Conservation (phyloP, 2,888 invertebrate species). For the Drosophila flavopinicola region DNA sequence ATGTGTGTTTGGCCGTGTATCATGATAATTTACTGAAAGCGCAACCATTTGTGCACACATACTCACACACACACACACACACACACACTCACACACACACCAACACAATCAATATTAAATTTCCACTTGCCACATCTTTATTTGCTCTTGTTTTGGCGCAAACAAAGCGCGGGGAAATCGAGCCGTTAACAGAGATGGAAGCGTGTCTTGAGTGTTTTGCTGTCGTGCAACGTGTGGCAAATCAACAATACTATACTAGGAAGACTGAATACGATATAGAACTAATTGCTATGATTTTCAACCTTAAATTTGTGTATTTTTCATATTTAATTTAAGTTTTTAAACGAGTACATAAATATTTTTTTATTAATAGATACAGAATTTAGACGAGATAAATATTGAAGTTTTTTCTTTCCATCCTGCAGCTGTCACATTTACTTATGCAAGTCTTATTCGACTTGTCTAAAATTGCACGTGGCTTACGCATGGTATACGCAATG, state of each 20-base stretch:
- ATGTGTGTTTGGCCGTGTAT: constrained; percentile 42
- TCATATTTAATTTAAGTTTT: too few relatives aligned
- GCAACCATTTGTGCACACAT: constrained; percentile 66
- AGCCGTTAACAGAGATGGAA: constrained; percentile 2
- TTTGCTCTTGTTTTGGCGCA: constrained; percentile 59
- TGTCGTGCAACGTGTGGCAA: neutral
- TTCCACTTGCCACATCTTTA: constrained; percentile 77
- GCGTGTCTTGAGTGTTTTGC: neutral
- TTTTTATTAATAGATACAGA: too few relatives aligned
- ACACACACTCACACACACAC: constrained; percentile 21
- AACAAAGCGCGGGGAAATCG: constrained; percentile 19
- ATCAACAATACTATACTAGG: neutral
- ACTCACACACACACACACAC: constrained; percentile 8
- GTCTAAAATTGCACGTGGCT: too few relatives aligned
- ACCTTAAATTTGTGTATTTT: too few relatives aligned
- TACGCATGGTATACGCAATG: too few relatives aligned
- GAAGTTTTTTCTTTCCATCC: too few relatives aligned
- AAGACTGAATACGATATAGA: too few relatives aligned
- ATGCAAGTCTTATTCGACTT: too few relatives aligned
- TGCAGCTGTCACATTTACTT: too few relatives aligned
- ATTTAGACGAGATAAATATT: too few relatives aligned
- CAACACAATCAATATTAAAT: constrained; percentile 76
- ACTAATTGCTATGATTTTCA: too few relatives aligned
- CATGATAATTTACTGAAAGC: constrained; percentile 77
- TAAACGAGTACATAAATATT: too few relatives aligned